Evolutionary conservation across 2,797 vertebrate species (phyloP).

Genomic region (Adrianichthys oophorus): DNA sequence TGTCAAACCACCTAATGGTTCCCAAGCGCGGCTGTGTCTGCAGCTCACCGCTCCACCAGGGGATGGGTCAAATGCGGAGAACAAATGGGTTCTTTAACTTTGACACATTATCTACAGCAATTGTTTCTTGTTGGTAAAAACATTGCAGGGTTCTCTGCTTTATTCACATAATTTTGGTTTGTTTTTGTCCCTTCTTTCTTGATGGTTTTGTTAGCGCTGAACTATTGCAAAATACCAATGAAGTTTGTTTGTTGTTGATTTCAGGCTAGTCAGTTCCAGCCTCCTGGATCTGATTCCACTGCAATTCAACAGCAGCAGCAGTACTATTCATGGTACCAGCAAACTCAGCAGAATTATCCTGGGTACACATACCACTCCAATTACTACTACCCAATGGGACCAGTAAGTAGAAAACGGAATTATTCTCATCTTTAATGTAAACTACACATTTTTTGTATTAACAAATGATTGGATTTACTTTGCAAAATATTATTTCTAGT

Average conservation of each 20-base stretch:
- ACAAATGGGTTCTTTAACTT: too few species aligned
- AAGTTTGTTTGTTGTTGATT: conserved; percentile 30
- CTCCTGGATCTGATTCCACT: conserved; percentile 74
- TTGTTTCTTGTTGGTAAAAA: too few species aligned
- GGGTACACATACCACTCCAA: conserved; percentile 86
- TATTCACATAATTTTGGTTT: too few species aligned
- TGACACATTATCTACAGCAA: too few species aligned
- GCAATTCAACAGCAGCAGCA: conserved; percentile 77
- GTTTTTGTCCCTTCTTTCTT: not conserved
- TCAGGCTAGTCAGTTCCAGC: conserved; percentile 77
- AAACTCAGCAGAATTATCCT: conserved; percentile 78
- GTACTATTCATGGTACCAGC: conserved; percentile 84
- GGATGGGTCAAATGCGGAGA: too few species aligned
- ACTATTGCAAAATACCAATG: conserved; percentile 1
- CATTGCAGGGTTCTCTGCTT: too few species aligned
- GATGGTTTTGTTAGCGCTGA: not conserved
- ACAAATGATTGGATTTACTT: not conserved
- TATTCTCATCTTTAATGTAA: not conserved
- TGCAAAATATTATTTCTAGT: not conserved
- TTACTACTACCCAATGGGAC: conserved; percentile 82
- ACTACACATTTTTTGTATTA: not conserved
- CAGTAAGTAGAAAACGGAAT: conserved; percentile 59
- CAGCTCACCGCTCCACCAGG: too few species aligned
- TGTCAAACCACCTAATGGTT: too few species aligned
- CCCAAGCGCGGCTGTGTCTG: too few species aligned